Conservation (phyloP, 2,888 invertebrate species). For the Lithophane socia region DNA sequence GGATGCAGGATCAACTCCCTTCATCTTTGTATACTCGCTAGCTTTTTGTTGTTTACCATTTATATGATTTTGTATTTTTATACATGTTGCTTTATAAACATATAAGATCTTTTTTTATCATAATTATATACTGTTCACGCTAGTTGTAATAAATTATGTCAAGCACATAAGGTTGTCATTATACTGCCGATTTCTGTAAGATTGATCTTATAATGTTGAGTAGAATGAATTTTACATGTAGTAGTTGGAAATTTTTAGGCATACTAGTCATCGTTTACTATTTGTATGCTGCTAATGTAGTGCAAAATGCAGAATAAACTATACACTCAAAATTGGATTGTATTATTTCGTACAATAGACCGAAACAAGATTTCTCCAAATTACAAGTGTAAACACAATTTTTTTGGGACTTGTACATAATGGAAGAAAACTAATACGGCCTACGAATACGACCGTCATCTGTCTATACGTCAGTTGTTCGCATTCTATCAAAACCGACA, state of each 20-base stretch:
- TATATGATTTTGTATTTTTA: conserved; percentile 36
- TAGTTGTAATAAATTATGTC: not conserved
- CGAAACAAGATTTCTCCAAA: not conserved
- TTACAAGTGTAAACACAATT: no score
- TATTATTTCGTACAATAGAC: conserved; percentile 20
- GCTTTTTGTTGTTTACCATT: conserved; percentile 8
- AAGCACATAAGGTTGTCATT: conserved; percentile 5
- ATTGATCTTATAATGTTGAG: conserved; percentile 24
- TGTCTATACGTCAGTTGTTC: not conserved
- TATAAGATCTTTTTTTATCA: conserved; percentile 9
- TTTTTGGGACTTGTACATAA: no score
- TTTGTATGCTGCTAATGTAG: conserved; percentile 66
- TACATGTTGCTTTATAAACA: conserved; percentile 14
- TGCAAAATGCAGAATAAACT: conserved; percentile 66
- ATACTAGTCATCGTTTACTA: conserved; percentile 69
- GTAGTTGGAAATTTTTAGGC: conserved; percentile 58
- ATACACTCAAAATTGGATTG: conserved; percentile 28
- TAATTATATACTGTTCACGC: conserved; percentile 6
- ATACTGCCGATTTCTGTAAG: conserved; percentile 28
- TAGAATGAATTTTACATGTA: conserved; percentile 55
- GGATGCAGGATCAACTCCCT: conserved; percentile 8
- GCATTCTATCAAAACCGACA: conserved; percentile 1
- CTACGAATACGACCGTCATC: no score
- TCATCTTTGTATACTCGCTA: not conserved
- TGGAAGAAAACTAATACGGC: no score